Percentiles rank a stretch among this genome's conserved stretches.
phyloP scores from a whole-genome alignment of 1,140 invertebrate genomes.

The Drosophila equinoxialis region DNA sequence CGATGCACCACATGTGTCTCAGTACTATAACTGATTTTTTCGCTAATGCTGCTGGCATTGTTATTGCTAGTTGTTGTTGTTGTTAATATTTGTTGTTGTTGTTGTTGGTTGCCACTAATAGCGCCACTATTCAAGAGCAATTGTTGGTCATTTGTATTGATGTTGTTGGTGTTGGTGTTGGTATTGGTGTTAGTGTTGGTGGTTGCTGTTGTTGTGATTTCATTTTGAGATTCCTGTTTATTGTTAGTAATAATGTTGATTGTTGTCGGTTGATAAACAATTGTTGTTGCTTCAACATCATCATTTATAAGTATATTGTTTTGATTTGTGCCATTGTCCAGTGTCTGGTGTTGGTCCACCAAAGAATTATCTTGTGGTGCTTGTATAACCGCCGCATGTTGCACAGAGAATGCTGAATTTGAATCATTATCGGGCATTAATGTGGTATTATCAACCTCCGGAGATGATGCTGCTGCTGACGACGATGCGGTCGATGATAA shows the following conservation, averaged over 20 bases:
- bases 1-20: conserved; percentile 71
- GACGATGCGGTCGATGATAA: conserved; percentile 24
- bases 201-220: not conserved
- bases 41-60: conserved; percentile 51
- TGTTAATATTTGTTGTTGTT: conserved; percentile 17
- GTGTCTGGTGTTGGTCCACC: conserved; percentile 2
- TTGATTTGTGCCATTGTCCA: not conserved
- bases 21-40: conserved; percentile 61
- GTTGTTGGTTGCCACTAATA: conserved; percentile 31
- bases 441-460: conserved; percentile 19
- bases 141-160: conserved; percentile 9
- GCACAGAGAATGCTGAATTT: conserved; percentile 66
- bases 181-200: not conserved
- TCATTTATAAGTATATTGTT: conserved; percentile 18
- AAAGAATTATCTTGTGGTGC: conserved; percentile 40
- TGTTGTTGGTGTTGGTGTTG: not conserved
- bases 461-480: conserved; percentile 34
- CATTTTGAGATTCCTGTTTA: conserved; percentile 4
- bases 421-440: conserved; percentile 50
- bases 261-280: conserved; percentile 26
- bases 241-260: conserved; percentile 21
- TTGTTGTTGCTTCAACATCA: conserved; percentile 18
- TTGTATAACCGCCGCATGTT: conserved; percentile 57
- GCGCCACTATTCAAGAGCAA: conserved; percentile 29
- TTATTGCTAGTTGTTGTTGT: conserved; percentile 12